Base-by-base conservation (phyloP, 2,797 vertebrate species). In the Monodelphis domestica region DNA sequence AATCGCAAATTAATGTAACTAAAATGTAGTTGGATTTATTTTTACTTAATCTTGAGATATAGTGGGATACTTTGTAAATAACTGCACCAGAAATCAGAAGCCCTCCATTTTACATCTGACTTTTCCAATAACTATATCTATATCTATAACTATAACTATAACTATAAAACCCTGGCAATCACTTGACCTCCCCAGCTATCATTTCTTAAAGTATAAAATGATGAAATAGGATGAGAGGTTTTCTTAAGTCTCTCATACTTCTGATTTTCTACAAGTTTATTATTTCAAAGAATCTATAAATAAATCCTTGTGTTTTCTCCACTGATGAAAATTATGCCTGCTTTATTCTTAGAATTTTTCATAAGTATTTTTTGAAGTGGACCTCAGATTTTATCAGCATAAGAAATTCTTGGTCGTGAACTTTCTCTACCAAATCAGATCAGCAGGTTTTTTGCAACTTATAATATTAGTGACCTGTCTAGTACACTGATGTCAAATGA, bases 1-100 rank as follows among this genome's bases (percentile, higher is more conserved):
- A 94, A 29, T 94, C 97, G 96, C 96, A 96, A 91, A 53, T 90
- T 95, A 94, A 70, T 92, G 90, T 88, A 96, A 59, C 93, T 55
- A 90, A 91, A 88, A 91, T 96, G 95, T 94, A 92, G 50, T 88
- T 91, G 28, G 10, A 28, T 24, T 21, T 89, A 70, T 92, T 93
- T 59, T 91, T 52, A 89, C 21, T 2, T 33, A 1, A 2, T 33
- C 12, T 12, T 33, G 11, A 59, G 57, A 30, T 59, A 59, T 33
- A 59, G 57, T 3, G 30, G 56, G 56, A 30, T 59, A 30, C 29
- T 12, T 3, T 59, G 33, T 29, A 59, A 33, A 30, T 30, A 63
- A 63, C n/a, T 57, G 3, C 28, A 30, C 10, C 56, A 57, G 56
- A 57, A 57, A 57, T 57, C 56, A 30, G 56, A 57, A 57, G 29